Evolutionary conservation across 2,113 vertebrate genomes (phyloP), one percentile per base, ranked within the genome.

Genomic region (Oncorhynchus masou): DNA sequence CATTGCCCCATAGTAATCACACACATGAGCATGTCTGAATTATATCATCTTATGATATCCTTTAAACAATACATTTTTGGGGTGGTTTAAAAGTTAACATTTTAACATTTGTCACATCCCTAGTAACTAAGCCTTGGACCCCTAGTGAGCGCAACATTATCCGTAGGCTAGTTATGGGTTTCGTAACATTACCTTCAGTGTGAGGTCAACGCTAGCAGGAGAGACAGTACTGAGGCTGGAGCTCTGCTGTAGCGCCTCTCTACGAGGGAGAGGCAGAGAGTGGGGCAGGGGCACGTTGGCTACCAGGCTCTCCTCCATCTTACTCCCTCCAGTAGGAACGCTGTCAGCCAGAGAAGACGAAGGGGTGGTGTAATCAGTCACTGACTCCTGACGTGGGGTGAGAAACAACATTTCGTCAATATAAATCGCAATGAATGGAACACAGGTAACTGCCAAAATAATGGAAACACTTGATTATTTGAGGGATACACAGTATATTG

Each of bases 361-460:
- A 59, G 96, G 97, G 49, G 96, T 93, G 76, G 97, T 99, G 89
- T 99, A 99, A 89, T 99, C 98, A 73, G 97, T 98, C 87, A 99
- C 96, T 51, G 96, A 97, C 89, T 99, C 98, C 98, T 99, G 89
- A 76, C 81, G 86, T n/a, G 8, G 51, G 51, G 12, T 22, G 22
- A 24, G 67, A 34, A 34, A 73, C 29, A 66, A 71, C 11, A 19
- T 1, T 7, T 1, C n/a, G 0, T 39, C 39, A 39, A 39, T 39
- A 39, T 39, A 39, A 39, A 9, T 39, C 39, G 39, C 7, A 39
- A 39, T 9, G 8, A 9, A 9, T 49, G 8, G 19, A 5, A 34
- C 24, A 20, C 45, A 78, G 49, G 49, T 16, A 51, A 51, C 49
- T 13, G 49, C 8, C 39, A 39, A 39, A 39, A 39, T 39, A 39